phyloP scores from a whole-genome alignment of 1,140 invertebrate genomes.

The Scaptomyza pallida region DNA sequence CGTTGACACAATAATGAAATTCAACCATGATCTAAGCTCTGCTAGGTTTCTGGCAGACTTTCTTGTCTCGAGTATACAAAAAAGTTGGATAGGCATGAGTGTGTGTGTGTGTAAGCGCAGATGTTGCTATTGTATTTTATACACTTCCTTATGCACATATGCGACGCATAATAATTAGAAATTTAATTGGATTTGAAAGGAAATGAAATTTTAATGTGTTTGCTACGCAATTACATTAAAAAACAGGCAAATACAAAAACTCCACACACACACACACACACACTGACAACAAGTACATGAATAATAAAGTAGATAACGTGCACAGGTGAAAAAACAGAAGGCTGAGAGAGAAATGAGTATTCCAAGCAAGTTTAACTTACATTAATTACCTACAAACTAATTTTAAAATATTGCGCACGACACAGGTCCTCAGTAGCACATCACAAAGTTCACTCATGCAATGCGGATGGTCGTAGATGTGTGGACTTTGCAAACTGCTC shows the following conservation, averaged over 20 bases:
- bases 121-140: conserved; percentile 37
- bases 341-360: conserved; percentile 6
- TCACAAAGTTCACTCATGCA: conserved; percentile 1
- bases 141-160: conserved; percentile 39
- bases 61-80: conserved; percentile 9
- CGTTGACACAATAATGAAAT: conserved; percentile 18
- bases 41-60: conserved; percentile 1
- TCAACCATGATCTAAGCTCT: conserved; percentile 19
- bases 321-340: conserved; percentile 16
- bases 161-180: conserved; percentile 70
- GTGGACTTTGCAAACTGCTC: conserved; percentile 6
- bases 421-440: conserved; percentile 6
- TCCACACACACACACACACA: conserved; percentile 6
- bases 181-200: conserved; percentile 77
- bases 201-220: conserved; percentile 74
- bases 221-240: conserved; percentile 60
- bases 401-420: conserved; percentile 42
- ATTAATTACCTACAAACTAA: conserved; percentile 51
- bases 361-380: conserved; percentile 22
- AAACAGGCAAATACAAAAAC: conserved; percentile 30
- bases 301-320: conserved; percentile 36
- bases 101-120: conserved; percentile 25
- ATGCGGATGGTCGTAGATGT: background rate
- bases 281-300: conserved; percentile 33
- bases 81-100: conserved; percentile 18